These are phyloP conservation scores for Drosophila paranaensis DNA, from an alignment of 2,888 invertebrate genomes.

Conservation along the genomic window DNA sequence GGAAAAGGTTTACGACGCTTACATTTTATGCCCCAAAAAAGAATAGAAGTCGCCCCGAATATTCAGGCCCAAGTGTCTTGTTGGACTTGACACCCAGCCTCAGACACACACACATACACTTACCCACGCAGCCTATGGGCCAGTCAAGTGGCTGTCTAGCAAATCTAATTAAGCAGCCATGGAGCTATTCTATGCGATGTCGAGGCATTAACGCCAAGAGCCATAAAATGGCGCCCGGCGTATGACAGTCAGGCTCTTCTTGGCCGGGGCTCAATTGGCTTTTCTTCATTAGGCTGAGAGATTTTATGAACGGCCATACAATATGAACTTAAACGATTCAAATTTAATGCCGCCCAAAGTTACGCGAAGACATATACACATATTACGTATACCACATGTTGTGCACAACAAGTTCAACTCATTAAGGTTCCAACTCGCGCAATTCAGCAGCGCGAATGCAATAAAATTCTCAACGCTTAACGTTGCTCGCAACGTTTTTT, in stretches of 20 bases:
- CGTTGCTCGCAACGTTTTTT: slow-evolving; percentile 18
- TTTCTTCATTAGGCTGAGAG: slow-evolving; percentile 47
- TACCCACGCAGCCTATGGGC: not conserved
- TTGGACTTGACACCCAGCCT: slow-evolving; percentile 43
- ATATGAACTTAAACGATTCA: slow-evolving; percentile 50
- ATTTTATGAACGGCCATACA: slow-evolving; percentile 42
- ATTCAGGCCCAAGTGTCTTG: slow-evolving; percentile 19
- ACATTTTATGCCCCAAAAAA: slow-evolving; percentile 62
- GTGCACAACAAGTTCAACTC: slow-evolving; percentile 27
- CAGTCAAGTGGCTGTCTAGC: slow-evolving; percentile 46
- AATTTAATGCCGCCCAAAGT: slow-evolving; percentile 30
- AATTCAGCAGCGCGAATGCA: slow-evolving; percentile 30
- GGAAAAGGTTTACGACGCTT: slow-evolving; percentile 61
- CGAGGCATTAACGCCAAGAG: slow-evolving; percentile 56
- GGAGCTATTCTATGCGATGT: slow-evolving; percentile 24
- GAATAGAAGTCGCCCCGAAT: slow-evolving; percentile 10
- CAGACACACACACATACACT: slow-evolving; percentile 10
- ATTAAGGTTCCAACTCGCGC: slow-evolving; percentile 15
- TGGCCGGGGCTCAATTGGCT: slow-evolving; percentile 58
- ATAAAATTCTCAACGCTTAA: slow-evolving; percentile 47
- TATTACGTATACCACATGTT: slow-evolving; percentile 70
- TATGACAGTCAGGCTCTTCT: slow-evolving; percentile 13
- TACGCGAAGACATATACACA: not conserved
- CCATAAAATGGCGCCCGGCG: slow-evolving; percentile 54
- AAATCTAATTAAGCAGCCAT: slow-evolving; percentile 74